Evolutionary conservation across 1,140 invertebrate genomes (phyloP), one percentile per base, ranked within the genome.

Genomic region (Drosophila miranda): DNA sequence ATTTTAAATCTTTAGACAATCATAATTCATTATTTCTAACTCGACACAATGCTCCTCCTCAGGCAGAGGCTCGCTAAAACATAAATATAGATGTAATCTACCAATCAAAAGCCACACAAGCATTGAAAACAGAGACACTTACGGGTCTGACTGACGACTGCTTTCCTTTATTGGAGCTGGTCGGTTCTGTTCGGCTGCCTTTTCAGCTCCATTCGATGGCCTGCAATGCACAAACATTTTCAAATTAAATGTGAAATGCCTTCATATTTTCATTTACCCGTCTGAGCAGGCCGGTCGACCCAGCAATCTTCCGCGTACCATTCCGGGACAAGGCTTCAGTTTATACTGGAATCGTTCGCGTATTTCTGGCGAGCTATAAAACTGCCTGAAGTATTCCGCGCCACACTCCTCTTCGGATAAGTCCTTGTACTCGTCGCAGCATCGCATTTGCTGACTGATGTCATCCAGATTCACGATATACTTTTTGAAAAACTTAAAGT

Each of bases 381-480:
- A 78, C 0, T 34, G 43, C 8, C 23, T 42, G 23, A 49, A 78
- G 34, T 74, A 78, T 4, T 45, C 14, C 8, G 42, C 8, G 3
- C 19, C 50, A 7, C 62, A 68, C 2, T 59, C 34, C 3, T 57
- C 8, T 2, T 44, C 23, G 0, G 75, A 46, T 46, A 46, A 57
- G 0, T 8, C 42, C 11, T 46, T 62, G 11, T 52, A 54, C 14
- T 74, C 34, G 0, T 23, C 28, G 2, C 34, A 45, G 0, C 11
- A 5, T n/a, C 41, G 19, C 75, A 78, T 78, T 51, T 68, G 11
- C 6, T 68, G 2, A 0, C 45, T 21, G 19, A 79, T 79, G n/a
- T 43, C 30, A 0, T 63, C 11, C 0, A 78, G 21, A 49, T 78
- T 78, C 7, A 3, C 30, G 0, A 78, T 23, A 28, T 53, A 61